Evolutionary conservation across 1,140 invertebrate species (phyloP).

Genomic region (Copidosoma floridanum): DNA sequence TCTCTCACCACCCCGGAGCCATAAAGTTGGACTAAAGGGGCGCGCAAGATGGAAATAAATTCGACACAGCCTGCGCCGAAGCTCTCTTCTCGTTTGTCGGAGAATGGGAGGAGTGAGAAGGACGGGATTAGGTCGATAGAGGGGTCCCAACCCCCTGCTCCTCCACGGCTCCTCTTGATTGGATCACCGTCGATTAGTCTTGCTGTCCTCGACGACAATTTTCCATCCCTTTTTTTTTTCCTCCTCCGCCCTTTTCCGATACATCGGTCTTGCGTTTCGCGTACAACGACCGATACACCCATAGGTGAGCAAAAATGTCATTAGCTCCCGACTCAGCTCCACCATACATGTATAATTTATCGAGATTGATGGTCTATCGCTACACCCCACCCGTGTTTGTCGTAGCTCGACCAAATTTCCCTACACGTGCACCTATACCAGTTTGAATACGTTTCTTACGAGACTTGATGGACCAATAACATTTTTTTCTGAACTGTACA

Average conservation of each 20-base stretch:
- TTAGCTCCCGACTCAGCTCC: neutral
- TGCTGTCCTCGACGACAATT: conserved; percentile 25
- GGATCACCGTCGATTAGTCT: conserved; percentile 25
- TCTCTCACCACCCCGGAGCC: too few species aligned
- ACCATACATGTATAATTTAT: neutral
- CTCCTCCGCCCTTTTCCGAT: conserved; percentile 1
- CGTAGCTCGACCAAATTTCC: too few species aligned
- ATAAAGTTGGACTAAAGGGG: too few species aligned
- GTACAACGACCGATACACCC: neutral
- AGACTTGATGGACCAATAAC: too few species aligned
- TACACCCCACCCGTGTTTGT: too few species aligned
- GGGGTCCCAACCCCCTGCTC: neutral
- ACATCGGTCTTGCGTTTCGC: neutral
- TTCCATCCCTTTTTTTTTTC: conserved; percentile 24
- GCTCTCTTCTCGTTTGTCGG: conserved; percentile 2
- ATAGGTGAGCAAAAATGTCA: conserved; percentile 10
- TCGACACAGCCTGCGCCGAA: neutral
- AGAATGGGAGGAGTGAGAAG: neutral
- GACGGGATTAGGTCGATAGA: conserved; percentile 28
- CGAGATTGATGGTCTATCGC: neutral
- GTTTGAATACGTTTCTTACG: too few species aligned
- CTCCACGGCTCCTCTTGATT: conserved; percentile 10
- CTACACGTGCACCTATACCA: too few species aligned
- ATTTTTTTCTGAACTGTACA: too few species aligned
- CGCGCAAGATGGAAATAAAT: neutral